Percentiles rank a stretch among this genome's conserved stretches.
These are phyloP conservation scores for Turritopsis rubra DNA, from an alignment of 30 jellyfish, hydroid and myxozoan species.

Conservation along the genomic window DNA sequence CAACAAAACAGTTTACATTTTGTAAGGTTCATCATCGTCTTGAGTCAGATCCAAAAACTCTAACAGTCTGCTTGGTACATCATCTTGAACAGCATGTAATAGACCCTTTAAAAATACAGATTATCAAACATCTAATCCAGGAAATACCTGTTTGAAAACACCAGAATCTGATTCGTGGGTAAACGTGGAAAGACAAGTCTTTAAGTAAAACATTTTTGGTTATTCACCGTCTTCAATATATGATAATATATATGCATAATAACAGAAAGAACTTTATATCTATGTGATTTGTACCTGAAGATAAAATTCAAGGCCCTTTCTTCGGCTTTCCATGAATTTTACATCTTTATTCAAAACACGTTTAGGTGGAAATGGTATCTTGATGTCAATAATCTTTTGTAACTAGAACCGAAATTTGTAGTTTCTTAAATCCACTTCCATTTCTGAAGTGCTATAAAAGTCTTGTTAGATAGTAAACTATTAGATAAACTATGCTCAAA, in stretches of 20 bases:
- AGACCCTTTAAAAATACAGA: constrained; percentile 10
- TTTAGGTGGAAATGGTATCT: constrained; percentile 30
- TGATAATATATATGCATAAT: no score
- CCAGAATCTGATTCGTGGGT: no score
- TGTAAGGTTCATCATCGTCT: not conserved
- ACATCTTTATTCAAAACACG: constrained; percentile 29
- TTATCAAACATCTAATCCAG: no score
- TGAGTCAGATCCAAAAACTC: constrained; percentile 12
- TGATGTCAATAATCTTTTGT: constrained; percentile 13
- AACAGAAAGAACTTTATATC: no score
- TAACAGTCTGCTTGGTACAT: constrained; percentile 7
- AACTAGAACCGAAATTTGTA: constrained; percentile 1
- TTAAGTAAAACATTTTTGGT: no score
- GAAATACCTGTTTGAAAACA: no score
- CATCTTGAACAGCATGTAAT: constrained; percentile 13
- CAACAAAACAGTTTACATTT: not conserved
- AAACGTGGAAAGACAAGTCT: no score
- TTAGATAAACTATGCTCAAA: no score
- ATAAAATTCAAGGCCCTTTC: constrained; percentile 17
- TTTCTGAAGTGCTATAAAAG: no score
- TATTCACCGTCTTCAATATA: no score
- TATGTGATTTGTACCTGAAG: constrained; percentile 8
- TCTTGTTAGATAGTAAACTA: no score
- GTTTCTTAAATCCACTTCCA: not conserved
- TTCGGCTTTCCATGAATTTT: constrained; percentile 23